Conservation (phyloP, 92 coral and sea anemone species). For the Diadumene lineata region DNA sequence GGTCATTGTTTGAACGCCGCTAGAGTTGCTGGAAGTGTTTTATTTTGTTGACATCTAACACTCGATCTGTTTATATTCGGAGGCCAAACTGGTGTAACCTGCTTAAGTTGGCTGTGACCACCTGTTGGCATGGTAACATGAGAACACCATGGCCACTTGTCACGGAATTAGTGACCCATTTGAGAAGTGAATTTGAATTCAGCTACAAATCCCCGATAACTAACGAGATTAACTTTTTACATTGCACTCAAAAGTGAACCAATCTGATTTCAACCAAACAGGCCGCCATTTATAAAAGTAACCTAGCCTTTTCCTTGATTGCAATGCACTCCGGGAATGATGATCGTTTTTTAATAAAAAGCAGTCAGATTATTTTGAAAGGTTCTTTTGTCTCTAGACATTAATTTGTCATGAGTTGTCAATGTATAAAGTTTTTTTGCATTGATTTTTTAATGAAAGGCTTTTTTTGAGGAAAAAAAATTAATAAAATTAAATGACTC, state of each 20-base stretch:
- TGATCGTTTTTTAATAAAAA: neutral
- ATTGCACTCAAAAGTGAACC: too few relatives aligned
- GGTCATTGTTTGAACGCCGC: neutral
- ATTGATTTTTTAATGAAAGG: too few relatives aligned
- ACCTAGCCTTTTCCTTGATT: neutral
- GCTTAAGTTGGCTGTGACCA: neutral
- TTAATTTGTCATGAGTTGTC: too few relatives aligned
- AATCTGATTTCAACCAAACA: neutral
- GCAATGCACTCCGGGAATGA: neutral
- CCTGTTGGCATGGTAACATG: constrained; percentile 4
- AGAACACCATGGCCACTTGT: constrained; percentile 5
- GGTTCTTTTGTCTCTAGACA: neutral
- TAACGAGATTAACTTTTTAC: neutral
- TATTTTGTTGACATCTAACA: neutral
- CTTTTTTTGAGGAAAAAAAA: too few relatives aligned
- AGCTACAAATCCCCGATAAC: neutral
- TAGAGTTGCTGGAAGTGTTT: neutral
- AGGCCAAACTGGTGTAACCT: neutral
- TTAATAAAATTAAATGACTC: too few relatives aligned
- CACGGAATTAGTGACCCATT: neutral
- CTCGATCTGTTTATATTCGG: neutral
- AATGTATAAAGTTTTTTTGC: too few relatives aligned
- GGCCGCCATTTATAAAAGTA: neutral
- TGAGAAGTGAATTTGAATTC: neutral
- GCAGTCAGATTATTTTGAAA: neutral